Conservation (phyloP, 2,113 vertebrate species). For the Odocoileus hemionus region DNA sequence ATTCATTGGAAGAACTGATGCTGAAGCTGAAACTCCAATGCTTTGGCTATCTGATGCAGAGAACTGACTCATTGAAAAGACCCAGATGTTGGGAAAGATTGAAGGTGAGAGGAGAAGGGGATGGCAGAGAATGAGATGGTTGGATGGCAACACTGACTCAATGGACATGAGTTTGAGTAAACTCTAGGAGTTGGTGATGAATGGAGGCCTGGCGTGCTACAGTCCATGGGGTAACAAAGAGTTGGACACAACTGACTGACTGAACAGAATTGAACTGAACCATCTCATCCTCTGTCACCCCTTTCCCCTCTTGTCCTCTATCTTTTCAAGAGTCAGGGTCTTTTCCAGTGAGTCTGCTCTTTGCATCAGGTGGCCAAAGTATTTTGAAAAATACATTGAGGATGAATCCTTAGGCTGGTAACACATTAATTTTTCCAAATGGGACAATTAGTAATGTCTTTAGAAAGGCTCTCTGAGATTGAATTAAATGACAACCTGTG, state of each 20-base stretch:
- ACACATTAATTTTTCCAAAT: not conserved
- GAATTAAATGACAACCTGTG: not conserved
- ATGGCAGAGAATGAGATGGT: not conserved
- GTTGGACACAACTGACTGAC: not conserved
- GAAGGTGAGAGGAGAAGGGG: not conserved
- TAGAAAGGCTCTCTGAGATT: not conserved
- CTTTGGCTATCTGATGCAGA: not conserved
- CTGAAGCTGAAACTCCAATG: not conserved
- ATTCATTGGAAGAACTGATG: not conserved
- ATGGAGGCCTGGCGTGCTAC: accelerated
- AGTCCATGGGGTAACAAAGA: not conserved
- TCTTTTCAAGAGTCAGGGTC: not conserved
- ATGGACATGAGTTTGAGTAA: not conserved
- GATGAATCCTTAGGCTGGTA: not conserved
- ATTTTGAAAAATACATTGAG: not conserved
- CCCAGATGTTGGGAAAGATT: not conserved
- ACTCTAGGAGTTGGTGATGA: not conserved
- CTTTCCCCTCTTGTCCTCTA: not conserved
- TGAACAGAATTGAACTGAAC: not conserved
- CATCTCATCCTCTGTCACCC: not conserved
- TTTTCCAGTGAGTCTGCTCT: not conserved
- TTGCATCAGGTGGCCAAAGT: not conserved
- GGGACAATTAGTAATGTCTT: not conserved
- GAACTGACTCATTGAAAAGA: not conserved
- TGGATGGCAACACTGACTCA: not conserved